These are phyloP conservation scores for Opisthocomus hoazin DNA, from an alignment of 2,113 vertebrate species.

Conservation along the genomic window DNA sequence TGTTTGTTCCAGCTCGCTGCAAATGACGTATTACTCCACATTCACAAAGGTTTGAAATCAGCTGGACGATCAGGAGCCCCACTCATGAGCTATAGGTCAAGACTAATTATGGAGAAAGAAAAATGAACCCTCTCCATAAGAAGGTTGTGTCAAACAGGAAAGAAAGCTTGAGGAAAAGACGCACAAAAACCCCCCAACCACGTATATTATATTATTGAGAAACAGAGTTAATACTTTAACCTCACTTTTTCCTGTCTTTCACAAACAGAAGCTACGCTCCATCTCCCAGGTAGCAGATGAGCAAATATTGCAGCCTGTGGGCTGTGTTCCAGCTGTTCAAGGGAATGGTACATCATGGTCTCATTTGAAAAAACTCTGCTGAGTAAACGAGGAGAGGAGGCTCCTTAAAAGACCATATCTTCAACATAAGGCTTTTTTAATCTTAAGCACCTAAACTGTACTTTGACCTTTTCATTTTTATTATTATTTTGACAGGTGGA, in stretches of 20 bases:
- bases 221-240: neutral
- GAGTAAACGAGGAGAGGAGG: neutral
- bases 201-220: neutral
- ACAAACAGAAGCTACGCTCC: neutral
- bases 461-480: neutral
- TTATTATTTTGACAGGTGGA: too few relatives aligned
- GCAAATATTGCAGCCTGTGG: neutral
- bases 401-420: neutral
- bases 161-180: neutral
- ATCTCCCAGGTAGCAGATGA: neutral
- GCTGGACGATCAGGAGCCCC: neutral
- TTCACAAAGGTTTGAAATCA: neutral
- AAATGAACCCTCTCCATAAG: neutral
- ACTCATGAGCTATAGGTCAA: neutral
- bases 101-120: neutral
- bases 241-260: neutral
- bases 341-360: accelerated
- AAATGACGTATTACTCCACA: neutral
- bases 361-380: neutral
- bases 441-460: neutral
- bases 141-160: neutral
- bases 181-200: neutral
- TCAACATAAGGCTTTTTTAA: neutral
- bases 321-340: neutral
- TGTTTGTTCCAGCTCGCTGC: conserved; percentile 38